Conservation (phyloP, 2,113 vertebrate genomes). For the Oryzias javanicus region DNA sequence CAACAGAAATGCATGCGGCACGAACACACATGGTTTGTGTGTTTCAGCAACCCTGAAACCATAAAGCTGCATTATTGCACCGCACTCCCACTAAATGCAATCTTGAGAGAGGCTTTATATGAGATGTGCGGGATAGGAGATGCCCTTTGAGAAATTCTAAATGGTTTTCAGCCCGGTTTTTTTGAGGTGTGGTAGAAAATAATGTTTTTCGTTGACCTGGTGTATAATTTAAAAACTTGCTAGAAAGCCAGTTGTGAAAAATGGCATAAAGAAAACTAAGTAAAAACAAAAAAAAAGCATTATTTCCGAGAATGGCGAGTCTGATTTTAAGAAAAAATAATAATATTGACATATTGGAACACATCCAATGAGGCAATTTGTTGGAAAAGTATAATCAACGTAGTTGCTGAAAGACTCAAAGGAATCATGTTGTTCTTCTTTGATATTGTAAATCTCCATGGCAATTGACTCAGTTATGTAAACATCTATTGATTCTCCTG, state of each 20-base stretch:
- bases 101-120: neutral
- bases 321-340: too few species aligned
- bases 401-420: neutral
- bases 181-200: neutral
- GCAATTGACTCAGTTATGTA: slow-evolving; percentile 74
- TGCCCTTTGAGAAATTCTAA: neutral
- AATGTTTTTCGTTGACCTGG: too few species aligned
- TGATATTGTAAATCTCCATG: slow-evolving; percentile 58
- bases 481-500: slow-evolving; percentile 73
- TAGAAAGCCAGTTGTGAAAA: too few species aligned
- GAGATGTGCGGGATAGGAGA: neutral
- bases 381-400: neutral
- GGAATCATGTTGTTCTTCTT: slow-evolving; percentile 45
- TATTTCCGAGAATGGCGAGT: too few species aligned
- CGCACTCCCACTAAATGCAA: neutral
- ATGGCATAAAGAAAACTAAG: neutral
- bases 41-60: neutral
- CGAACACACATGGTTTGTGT: neutral
- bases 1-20: neutral
- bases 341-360: too few species aligned
- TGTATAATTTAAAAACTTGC: too few species aligned
- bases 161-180: neutral
- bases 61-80: neutral
- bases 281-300: neutral
- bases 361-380: too few species aligned